Evolutionary conservation across 2,797 vertebrate genomes (phyloP), one percentile per base, ranked within the genome.

Genomic region (Paratrypauchen microcephalus): DNA sequence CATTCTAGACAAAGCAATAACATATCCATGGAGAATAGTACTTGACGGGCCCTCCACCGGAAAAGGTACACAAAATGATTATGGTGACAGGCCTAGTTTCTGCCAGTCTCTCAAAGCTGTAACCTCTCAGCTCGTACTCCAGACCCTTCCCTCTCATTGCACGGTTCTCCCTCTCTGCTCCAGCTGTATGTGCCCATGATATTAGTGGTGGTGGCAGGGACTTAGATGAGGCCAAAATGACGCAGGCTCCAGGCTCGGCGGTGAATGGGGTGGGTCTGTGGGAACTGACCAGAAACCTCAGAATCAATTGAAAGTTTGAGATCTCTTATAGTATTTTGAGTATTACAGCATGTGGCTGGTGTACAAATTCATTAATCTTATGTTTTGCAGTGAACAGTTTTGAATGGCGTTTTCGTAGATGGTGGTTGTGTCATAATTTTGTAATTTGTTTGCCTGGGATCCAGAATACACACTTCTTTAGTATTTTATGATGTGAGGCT

Each of bases 211-310:
- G 75, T 73, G 77, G 76, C 70, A 77, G 77, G 81, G 82, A 83
- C 81, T 77, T 72, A 68, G 72, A 76, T 83, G 75, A 70, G 75
- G 81, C 77, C 79, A 70, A 72, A 56, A 89, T 92, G 91, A 91
- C 91, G 88, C 82, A 89, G 81, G 83, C 88, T 89, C 19, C 73
- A 85, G 91, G 85, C 88, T 89, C 80, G 69, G 90, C 24, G 87
- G 90, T 89, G 71, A 85, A 72, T 8, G 70, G 88, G 87, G 84
- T 82, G 89, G 87, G 81, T 82, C 87, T 86, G 81, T 88, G 84
- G 86, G 86, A 89, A 86, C 79, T 18, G 7, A 79, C 62, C 68
- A 73, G 68, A 62, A 80, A 78, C 85, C 66, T 78, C 73, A 74
- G 69, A 79, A 79, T 83, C 58, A 58, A 74, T 69, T 72, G 58